Base-by-base conservation (phyloP, 2,797 vertebrate species). In the Pangasius djambal region DNA sequence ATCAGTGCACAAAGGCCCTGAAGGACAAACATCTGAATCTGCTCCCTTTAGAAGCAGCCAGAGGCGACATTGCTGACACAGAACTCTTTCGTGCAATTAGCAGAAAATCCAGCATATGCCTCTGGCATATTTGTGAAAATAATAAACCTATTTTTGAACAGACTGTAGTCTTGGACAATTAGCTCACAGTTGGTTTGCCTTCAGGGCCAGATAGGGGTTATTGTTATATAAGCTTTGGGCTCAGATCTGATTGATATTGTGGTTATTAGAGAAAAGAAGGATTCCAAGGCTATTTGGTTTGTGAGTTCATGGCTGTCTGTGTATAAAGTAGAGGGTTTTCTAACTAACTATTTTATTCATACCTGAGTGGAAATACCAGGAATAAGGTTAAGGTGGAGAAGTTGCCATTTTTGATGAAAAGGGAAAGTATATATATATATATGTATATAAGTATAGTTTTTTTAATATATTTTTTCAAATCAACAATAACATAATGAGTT, bases 61-160 rank as follows among this genome's bases (percentile, higher is more conserved):
- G 86, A 55, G 89, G 89, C 92, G 81, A 84, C 28, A 79, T 34
- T 87, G 86, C 85, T 88, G 88, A 84, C 92, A 92, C 92, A 91
- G 83, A 93, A 91, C 93, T 89, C 94, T 94, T 94, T 94, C 94
- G 93, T 95, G 94, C 92, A 93, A 88, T 94, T 92, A 93, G 94
- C 93, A 94, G 93, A 90, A 94, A 94, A 93, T 94, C 93, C 93
- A 75, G 88, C 89, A 86, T 93, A 93, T 93, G 94, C 94, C 74
- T 77, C 92, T 92, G 93, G 93, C 93, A 92, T 94, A 94, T 95
- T 94, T 93, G 92, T 93, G 94, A 95, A 83, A 94, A 95, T 96
- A 96, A 95, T 96, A 96, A 96, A 96, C 93, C 94, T 95, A 94
- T 96, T 96, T 96, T 96, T 95, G 95, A 94, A 93, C 93, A 44